Base-by-base conservation (phyloP, 2,113 vertebrate genomes). In the Cacatua alba region DNA sequence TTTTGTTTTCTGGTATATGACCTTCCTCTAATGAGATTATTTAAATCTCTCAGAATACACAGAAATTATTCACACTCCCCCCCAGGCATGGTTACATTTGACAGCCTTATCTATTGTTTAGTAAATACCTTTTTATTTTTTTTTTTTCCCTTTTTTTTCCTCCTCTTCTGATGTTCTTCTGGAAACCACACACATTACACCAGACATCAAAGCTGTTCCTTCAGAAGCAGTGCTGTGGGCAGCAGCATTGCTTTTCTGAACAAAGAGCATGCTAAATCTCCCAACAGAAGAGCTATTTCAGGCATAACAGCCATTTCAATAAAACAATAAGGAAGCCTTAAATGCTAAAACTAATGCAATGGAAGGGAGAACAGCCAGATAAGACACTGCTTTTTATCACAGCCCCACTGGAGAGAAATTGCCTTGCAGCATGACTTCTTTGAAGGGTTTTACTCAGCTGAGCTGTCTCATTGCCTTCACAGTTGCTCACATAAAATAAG, bases 11-110 rank as follows among this genome's bases (percentile, higher is more conserved):
- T 59, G 82, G 35, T 37, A 37, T 31, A 24, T 62, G 74, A 94
- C 44, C 69, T 89, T 91, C 77, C 57, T 89, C 74, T 92, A 75
- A 79, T 75, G 71, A 71, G 35, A 84, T 92, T 94, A 94, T 79
- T 96, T 91, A 79, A 84, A 76, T 59, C 35, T 81, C 72, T 89
- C 62, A 52, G 11, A 24, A 82, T 63, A 69, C 21, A 86, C 29
- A 92, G 43, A 76, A 86, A 69, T 93, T 57, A 84, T 84, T 84
- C 69, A 76, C 41, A 28, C 31, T 94, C 84, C 65, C 65, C 83
- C 41, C 60, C 52, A 86, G 86, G 65, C 51, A 62, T 37, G 48
- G 65, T 92, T 90, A 71, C 4, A 2, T 78, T 84, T 82, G 65
- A 80, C 7, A 28, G 60, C 29, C 72, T 89, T 89, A 46, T 69